Evolutionary conservation across 92 coral and sea anemone genomes (phyloP), one percentile per base, ranked within the genome.

Genomic region (Parazoanthus swiftii): DNA sequence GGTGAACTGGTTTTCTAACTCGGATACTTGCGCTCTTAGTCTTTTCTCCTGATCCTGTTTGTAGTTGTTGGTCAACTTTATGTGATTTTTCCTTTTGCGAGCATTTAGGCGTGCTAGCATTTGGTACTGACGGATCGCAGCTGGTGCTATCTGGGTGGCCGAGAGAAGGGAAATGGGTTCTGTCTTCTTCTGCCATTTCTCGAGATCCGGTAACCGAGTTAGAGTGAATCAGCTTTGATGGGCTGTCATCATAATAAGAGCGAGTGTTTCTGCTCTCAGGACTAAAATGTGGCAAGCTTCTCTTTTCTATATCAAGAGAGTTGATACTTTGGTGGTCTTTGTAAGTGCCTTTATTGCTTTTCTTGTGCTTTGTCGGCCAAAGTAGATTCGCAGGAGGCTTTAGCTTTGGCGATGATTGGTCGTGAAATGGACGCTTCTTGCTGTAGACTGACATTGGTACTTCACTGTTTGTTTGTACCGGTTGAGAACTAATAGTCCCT

Each of bases 1-100:
- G 71, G 18, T 84, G 79, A 46, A 84, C 87, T 18, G 87, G 87
- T 84, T 71, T 84, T 84, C 87, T 84, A 70, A 23, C 77, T 14
- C 79, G 87, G 15, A 46, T 38, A 8, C 54, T 81, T 38, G 50
- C 14, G 14, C 18, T 20, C 46, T 38, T 59, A n/a, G 33, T 8
- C 73, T 38, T 66, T 37, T 81, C 68, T 29, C 77, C 29, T 71
- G 25, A 3, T 29, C 25, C 79, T 2, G 75, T 71, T 25, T 70
- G 66, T 29, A 36, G 4, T 26, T 48, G 67, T 46, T 38, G 48
- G 13, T 26, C 10, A 56, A 70, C 39, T 21, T 71, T 71, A n/a
- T 84, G 78, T 14, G 68, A 71, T 84, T 84, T 71, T 35, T 43
- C 76, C 54, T 65, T 82, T 46, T n/a, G 29, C 10, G 63, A 81